Percentiles rank a stretch among this genome's conserved stretches.
Evolutionary conservation across 2,888 invertebrate species (phyloP).

Genomic region (Eupithecia exiguata): DNA sequence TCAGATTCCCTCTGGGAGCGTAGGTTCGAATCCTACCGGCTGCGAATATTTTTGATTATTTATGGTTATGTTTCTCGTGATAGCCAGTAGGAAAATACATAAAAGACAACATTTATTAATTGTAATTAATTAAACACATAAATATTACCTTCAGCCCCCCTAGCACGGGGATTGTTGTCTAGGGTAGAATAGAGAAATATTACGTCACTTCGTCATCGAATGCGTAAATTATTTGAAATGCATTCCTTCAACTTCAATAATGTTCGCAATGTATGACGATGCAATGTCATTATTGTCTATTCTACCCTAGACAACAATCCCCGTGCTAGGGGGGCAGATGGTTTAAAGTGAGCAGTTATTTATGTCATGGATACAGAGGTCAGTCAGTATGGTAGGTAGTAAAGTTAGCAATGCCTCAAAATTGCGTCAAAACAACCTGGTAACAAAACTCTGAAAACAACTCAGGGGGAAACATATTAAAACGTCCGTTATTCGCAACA

Average conservation of each 20-base stretch:
- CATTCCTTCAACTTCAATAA: too few species aligned
- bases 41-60: constrained; percentile 76
- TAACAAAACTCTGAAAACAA: constrained; percentile 12
- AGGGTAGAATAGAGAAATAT: too few species aligned
- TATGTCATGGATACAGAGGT: neutral
- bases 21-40: constrained; percentile 95
- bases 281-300: too few species aligned
- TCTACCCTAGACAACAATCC: too few species aligned
- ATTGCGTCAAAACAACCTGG: neutral
- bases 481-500: constrained; percentile 33
- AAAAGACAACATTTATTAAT: neutral
- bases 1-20: constrained; percentile 95
- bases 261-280: too few species aligned
- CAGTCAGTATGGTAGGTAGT: neutral
- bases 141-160: too few species aligned
- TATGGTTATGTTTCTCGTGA: neutral
- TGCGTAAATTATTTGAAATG: too few species aligned
- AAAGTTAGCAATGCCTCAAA: neutral
- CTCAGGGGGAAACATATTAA: constrained; percentile 29
- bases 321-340: too few species aligned
- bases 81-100: neutral
- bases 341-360: neutral
- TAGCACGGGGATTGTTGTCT: too few species aligned
- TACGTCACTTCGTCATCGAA: too few species aligned
- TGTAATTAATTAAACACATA: neutral